Percentiles rank a stretch among this genome's conserved stretches.
phyloP scores from a whole-genome alignment of 2,113 vertebrate species.

The Heliornis fulica region DNA sequence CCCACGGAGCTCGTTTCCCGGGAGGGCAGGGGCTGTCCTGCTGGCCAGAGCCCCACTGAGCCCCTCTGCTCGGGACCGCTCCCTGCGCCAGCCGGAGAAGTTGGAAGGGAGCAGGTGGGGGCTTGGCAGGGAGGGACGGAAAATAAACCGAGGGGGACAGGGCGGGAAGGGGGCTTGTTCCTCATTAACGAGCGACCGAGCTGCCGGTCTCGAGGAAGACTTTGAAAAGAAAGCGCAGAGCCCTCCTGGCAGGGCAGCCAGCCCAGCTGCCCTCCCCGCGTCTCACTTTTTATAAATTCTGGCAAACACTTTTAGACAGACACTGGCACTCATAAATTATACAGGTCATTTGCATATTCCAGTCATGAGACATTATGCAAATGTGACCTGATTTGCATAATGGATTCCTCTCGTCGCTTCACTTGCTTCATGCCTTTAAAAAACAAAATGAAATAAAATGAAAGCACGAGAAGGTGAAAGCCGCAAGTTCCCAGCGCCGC shows the following conservation, averaged over 20 bases:
- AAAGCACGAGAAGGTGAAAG: conserved; percentile 72
- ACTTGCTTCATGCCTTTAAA: conserved; percentile 85
- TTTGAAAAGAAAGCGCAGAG: conserved; percentile 44
- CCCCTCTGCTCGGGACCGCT: neutral
- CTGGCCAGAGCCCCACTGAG: neutral
- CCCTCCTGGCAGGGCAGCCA: conserved; percentile 51
- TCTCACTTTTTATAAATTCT: conserved; percentile 88
- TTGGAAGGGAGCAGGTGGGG: conserved; percentile 12
- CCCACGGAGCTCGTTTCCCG: neutral
- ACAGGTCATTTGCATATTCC: conserved; percentile 92
- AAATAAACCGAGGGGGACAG: neutral
- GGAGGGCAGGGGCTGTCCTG: neutral
- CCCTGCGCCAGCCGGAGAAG: neutral
- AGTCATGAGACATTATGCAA: conserved; percentile 97
- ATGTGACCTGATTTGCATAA: conserved; percentile 91
- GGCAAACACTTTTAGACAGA: conserved; percentile 90
- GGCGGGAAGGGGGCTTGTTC: neutral
- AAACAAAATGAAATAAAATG: conserved; percentile 79
- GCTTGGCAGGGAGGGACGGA: neutral
- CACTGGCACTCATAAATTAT: conserved; percentile 95
- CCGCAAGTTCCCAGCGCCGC: conserved; percentile 42
- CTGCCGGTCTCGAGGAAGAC: neutral
- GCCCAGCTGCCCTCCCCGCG: conserved; percentile 56
- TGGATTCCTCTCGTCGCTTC: conserved; percentile 93
- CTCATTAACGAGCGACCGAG: conserved; percentile 12